These are phyloP conservation scores for Drosophila serrata DNA, from an alignment of 1,140 invertebrate species.

Conservation along the genomic window DNA sequence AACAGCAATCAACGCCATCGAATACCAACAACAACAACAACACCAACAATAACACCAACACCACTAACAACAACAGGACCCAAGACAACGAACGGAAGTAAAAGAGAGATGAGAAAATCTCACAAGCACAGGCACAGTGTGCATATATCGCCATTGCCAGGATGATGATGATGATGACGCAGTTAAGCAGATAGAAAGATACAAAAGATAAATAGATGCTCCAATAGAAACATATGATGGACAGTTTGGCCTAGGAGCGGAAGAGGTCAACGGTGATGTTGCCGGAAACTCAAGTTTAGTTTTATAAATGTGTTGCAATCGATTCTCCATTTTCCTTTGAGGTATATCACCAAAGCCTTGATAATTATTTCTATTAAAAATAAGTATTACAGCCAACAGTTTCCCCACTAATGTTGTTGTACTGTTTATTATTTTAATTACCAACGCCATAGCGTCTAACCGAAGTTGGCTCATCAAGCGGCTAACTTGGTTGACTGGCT, in stretches of 20 bases:
- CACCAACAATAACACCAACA: not conserved
- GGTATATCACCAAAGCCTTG: not conserved
- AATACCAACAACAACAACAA: constrained; percentile 18
- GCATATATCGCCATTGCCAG: constrained; percentile 41
- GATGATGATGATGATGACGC: constrained; percentile 28
- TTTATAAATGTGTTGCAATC: constrained; percentile 10
- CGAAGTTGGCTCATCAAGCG: constrained; percentile 5
- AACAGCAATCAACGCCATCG: constrained; percentile 76
- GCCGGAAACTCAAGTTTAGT: not conserved
- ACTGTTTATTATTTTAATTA: not conserved
- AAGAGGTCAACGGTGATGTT: not conserved
- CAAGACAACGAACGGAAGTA: constrained; percentile 34
- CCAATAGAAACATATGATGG: constrained; percentile 47
- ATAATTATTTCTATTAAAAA: not conserved
- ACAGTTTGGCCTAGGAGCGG: constrained; percentile 30
- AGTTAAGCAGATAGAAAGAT: constrained; percentile 68
- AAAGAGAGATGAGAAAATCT: constrained; percentile 14
- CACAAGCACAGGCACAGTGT: constrained; percentile 16
- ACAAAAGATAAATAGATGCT: constrained; percentile 61
- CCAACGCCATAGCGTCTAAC: not conserved
- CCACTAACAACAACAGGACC: constrained; percentile 1
- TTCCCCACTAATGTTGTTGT: no score
- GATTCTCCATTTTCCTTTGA: not conserved
- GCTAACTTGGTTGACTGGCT: constrained; percentile 3
- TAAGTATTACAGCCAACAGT: not conserved